Base-by-base conservation (phyloP, 2,113 vertebrate genomes). In the Scalopus aquaticus region DNA sequence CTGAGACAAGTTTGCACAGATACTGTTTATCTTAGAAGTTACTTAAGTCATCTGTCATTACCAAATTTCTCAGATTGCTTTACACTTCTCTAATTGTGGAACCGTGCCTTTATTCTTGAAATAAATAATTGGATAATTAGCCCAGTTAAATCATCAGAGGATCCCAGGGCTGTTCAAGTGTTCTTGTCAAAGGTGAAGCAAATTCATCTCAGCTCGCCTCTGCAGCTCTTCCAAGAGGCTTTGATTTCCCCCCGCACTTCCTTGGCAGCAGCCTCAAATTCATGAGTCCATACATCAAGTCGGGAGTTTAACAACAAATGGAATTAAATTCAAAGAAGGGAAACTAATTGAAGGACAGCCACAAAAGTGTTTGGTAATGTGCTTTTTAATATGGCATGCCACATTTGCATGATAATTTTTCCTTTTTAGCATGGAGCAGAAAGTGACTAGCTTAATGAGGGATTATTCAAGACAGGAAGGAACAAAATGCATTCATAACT, bases 101-200 rank as follows among this genome's bases (percentile, higher is more conserved):
- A 97, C 77, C 93, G 95, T 54, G 37, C 96, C 97, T 98, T 98
- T 98, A 97, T 98, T 98, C 97, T 98, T 96, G 97, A 98, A 98
- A 98, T 98, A 99, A 98, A 98, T 98, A 98, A 98, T 98, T 98
- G 98, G 98, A 98, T 98, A 98, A 98, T 98, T 98, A 98, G 98
- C 97, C 97, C 96, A 98, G 98, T 95, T 96, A 98, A 98, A 98
- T 98, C 98, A 98, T 98, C 98, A 98, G 97, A 98, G 97, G 95
- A 98, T 98, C 97, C 98, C 97, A 96, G 83, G 30, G 95, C 97
- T 95, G 97, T 91, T 98, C 95, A 97, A 98, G 98, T 98, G 97
- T 98, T 98, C 97, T 98, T 98, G 98, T 98, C 98, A 99, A 98
- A 98, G 98, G 98, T 98, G 98, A 98, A 96, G 97, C 96, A 96